phyloP scores from a whole-genome alignment of 2,797 vertebrate species.

The Hylomyscus alleni region DNA sequence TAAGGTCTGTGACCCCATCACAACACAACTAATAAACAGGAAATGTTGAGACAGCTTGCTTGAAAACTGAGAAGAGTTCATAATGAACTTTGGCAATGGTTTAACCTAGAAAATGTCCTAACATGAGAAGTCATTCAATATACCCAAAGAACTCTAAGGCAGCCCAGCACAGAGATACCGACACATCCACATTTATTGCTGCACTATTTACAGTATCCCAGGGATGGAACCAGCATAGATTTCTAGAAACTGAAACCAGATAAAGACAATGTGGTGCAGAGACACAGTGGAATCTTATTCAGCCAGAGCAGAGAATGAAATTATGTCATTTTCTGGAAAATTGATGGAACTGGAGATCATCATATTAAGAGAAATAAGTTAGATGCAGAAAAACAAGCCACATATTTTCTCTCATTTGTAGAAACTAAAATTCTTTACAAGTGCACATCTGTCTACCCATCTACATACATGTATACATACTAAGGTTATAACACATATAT shows the following conservation, averaged over 20 bases:
- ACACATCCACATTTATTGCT: not conserved
- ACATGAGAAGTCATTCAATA: not conserved
- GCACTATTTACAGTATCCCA: not conserved
- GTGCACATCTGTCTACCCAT: not conserved
- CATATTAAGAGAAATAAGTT: not conserved
- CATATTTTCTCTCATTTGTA: not conserved
- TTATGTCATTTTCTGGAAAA: not conserved
- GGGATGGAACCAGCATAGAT: not conserved
- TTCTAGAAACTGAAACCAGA: not conserved
- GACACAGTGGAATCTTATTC: not conserved
- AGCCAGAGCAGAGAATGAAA: not conserved
- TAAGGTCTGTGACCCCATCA: not conserved
- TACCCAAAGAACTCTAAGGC: not conserved
- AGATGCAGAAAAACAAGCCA: not conserved
- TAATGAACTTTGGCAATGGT: not conserved
- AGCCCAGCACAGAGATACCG: not conserved
- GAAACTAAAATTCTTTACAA: not conserved
- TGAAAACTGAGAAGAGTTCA: not conserved
- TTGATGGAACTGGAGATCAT: not conserved
- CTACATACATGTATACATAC: not conserved
- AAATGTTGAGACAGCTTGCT: not conserved
- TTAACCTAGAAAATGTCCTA: not conserved
- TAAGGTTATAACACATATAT: not conserved
- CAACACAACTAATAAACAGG: slow-evolving; percentile 1
- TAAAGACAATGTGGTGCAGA: not conserved